Evolutionary conservation across 2,797 vertebrate species (phyloP), one percentile per base, ranked within the genome.

Genomic region (Phrynocephalus forsythii): DNA sequence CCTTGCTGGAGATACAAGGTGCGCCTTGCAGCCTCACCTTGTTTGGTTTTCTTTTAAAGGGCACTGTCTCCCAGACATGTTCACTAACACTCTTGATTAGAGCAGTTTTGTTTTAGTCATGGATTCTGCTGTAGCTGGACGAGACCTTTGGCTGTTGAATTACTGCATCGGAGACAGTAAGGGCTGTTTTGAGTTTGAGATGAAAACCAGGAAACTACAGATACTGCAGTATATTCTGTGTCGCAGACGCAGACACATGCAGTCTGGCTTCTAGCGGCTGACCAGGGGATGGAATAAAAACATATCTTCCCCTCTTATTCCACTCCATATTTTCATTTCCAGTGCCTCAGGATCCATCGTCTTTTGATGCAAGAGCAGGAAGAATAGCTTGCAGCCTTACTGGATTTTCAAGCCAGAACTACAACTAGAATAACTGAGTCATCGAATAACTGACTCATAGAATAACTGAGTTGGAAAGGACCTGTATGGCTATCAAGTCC

Each of bases 11-110:
- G 48, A 56, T 38, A 56, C 86, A 79, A 73, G 56, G 60, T 79
- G 10, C 71, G 82, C 75, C 33, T 89, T 71, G 73, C 83, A 2
- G 83, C 77, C 88, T 28, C 85, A 89, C 89, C 92, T 79, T 79
- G 73, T 79, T 88, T 88, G n/a, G 81, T 79, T 3, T 1, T 72
- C 2, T 91, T 91, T 92, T 66, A 90, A 79, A 83, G 91, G 90
- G 85, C n/a, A 52, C 13, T 33, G 50, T 20, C 73, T 63, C 33
- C 20, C 2, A 66, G 20, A 5, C 18, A 22, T 6, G 20, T 67
- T 91, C 33, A 2, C 69, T 22, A 73, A 50, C 18, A 16, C 44
- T 71, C 72, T 13, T 83, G 68, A 84, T 84, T 84, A 13, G 30
- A 75, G 71, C 71, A 44, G 52, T 5, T 6, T 26, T 26, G 13